Percentiles rank a stretch among this genome's conserved stretches.
Evolutionary conservation across 2,113 vertebrate species (phyloP).

Genomic region (Agelaius tricolor): DNA sequence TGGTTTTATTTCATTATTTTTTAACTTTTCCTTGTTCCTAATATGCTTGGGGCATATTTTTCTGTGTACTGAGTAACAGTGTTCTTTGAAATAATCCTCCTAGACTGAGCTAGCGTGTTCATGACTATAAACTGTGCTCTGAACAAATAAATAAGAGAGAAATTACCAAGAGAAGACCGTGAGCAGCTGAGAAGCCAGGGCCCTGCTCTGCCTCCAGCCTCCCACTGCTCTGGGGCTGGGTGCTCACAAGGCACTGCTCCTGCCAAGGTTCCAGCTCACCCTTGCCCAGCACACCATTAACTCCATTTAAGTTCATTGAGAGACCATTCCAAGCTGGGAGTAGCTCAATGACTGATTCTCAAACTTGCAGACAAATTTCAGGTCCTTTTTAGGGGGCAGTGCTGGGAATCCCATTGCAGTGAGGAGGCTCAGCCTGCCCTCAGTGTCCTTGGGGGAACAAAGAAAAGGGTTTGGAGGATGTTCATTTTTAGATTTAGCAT

Average conservation of each 20-base stretch:
- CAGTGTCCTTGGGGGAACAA: background rate
- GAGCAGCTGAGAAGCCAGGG: background rate
- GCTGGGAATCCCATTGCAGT: background rate
- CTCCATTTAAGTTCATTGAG: too few relatives aligned
- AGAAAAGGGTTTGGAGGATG: background rate
- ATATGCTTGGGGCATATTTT: background rate
- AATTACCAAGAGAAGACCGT: background rate
- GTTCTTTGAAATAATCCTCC: background rate
- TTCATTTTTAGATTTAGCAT: background rate
- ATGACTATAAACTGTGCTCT: background rate
- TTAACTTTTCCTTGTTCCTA: background rate
- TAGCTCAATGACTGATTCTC: background rate
- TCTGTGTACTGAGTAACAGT: background rate
- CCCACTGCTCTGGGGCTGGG: background rate
- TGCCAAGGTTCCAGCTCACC: background rate
- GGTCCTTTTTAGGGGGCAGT: background rate
- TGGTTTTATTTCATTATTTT: background rate
- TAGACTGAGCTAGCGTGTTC: accelerated
- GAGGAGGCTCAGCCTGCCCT: background rate
- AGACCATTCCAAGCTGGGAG: background rate
- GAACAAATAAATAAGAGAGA: background rate
- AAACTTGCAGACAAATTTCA: background rate
- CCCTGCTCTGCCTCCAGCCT: background rate
- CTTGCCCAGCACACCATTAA: background rate
- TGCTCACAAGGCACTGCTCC: background rate